These are phyloP conservation scores for Syrista parreyssii DNA, from an alignment of 2,888 invertebrate genomes.

Conservation along the genomic window DNA sequence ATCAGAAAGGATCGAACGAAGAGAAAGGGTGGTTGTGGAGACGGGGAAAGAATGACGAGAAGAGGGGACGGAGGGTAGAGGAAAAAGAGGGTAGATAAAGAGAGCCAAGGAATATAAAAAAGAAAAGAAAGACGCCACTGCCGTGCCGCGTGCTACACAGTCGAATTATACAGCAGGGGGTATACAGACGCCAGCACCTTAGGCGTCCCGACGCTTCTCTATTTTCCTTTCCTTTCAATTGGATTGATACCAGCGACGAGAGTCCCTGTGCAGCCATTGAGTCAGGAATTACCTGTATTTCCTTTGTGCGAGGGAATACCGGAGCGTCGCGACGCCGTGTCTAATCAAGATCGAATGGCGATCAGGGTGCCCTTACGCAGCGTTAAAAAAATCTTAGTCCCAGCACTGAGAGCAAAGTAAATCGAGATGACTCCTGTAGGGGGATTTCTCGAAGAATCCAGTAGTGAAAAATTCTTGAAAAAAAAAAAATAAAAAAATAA, in stretches of 20 bases:
- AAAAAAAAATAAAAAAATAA: too few species aligned
- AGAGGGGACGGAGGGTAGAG: neutral
- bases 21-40: neutral
- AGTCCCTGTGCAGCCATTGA: constrained; percentile 16
- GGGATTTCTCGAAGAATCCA: too few species aligned
- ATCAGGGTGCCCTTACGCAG: constrained; percentile 2
- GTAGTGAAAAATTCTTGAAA: too few species aligned
- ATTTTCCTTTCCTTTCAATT: constrained; percentile 8
- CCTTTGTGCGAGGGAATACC: constrained; percentile 33
- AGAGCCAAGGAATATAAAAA: neutral
- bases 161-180: neutral
- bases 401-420: too few species aligned
- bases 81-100: neutral
- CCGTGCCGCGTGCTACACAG: neutral
- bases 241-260: constrained; percentile 32
- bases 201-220: neutral
- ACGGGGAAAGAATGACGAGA: neutral
- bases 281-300: constrained; percentile 36
- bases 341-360: constrained; percentile 31
- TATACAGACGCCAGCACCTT: neutral
- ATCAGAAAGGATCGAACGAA: neutral
- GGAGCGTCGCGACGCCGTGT: constrained; percentile 7
- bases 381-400: too few species aligned
- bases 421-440: too few species aligned
- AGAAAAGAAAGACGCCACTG: neutral